Evolutionary conservation across 2,797 vertebrate genomes (phyloP).

Genomic region (Sebastes oblongus): DNA sequence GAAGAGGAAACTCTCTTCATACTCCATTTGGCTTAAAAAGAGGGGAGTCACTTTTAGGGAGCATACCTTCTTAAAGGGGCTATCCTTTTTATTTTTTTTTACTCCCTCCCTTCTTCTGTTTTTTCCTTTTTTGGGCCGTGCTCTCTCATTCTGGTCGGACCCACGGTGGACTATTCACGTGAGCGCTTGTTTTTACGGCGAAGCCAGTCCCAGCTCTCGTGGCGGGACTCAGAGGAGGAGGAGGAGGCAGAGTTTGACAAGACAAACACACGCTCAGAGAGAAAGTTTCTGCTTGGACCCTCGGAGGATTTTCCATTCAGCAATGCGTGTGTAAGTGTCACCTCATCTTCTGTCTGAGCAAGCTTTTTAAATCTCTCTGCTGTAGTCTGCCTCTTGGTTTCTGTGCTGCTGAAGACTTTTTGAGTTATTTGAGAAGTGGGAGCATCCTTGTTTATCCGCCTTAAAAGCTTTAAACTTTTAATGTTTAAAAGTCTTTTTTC

Average conservation of each 20-base stretch:
- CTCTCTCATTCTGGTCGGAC: conserved; percentile 46
- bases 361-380: conserved; percentile 18
- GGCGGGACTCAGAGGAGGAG: conserved; percentile 43
- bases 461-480: neutral
- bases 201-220: conserved; percentile 50
- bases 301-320: conserved; percentile 63
- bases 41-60: conserved; percentile 63
- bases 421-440: neutral
- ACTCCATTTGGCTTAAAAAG: conserved; percentile 44
- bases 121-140: conserved; percentile 60
- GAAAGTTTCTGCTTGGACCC: conserved; percentile 54
- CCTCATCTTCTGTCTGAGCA: conserved; percentile 29
- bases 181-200: conserved; percentile 69
- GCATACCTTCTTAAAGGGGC: conserved; percentile 74
- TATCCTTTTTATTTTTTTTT: conserved; percentile 24
- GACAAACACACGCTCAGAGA: conserved; percentile 42
- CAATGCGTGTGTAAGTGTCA: conserved; percentile 80
- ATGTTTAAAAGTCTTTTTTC: neutral
- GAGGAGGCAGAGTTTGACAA: conserved; percentile 60
- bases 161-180: conserved; percentile 63
- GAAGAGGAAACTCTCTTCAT: conserved; percentile 42
- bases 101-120: conserved; percentile 8
- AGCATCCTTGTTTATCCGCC: neutral
- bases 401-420: neutral
- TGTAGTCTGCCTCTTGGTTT: neutral